These are phyloP conservation scores for Pica pica DNA, from an alignment of 2,113 vertebrate genomes.

Conservation along the genomic window DNA sequence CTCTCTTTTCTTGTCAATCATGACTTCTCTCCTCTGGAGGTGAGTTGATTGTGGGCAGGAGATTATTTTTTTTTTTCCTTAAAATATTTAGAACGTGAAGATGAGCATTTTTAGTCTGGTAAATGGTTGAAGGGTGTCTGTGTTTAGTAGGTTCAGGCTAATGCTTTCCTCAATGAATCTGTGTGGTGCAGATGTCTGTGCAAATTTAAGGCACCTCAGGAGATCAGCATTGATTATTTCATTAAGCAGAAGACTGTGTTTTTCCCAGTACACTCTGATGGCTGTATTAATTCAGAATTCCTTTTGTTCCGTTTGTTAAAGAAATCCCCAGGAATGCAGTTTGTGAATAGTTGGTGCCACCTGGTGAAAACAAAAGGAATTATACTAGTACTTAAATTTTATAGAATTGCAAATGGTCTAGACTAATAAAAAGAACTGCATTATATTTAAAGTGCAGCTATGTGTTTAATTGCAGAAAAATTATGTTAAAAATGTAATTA, in stretches of 20 bases:
- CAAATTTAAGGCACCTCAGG: background rate
- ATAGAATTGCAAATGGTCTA: background rate
- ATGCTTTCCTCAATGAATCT: background rate
- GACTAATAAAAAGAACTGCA: background rate
- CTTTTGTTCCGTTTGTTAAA: background rate
- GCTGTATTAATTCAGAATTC: background rate
- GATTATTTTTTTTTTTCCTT: background rate
- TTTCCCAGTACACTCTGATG: background rate
- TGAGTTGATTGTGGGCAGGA: conserved; percentile 53
- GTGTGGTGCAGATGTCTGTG: background rate
- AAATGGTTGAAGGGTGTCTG: background rate
- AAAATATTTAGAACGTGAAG: background rate
- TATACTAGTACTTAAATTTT: background rate
- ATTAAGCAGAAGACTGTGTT: background rate
- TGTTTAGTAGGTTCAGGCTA: background rate
- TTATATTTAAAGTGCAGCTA: background rate
- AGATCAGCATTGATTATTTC: background rate
- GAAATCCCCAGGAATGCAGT: background rate
- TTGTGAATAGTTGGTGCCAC: conserved; percentile 12
- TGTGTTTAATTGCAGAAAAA: background rate
- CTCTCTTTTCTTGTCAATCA: conserved; percentile 96
- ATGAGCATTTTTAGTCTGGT: background rate
- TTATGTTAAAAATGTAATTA: background rate
- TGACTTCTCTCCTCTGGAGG: conserved; percentile 98
- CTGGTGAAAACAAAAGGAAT: conserved; percentile 12